Conservation (phyloP, 2,113 vertebrate species). For the Hypanus sabinus region DNA sequence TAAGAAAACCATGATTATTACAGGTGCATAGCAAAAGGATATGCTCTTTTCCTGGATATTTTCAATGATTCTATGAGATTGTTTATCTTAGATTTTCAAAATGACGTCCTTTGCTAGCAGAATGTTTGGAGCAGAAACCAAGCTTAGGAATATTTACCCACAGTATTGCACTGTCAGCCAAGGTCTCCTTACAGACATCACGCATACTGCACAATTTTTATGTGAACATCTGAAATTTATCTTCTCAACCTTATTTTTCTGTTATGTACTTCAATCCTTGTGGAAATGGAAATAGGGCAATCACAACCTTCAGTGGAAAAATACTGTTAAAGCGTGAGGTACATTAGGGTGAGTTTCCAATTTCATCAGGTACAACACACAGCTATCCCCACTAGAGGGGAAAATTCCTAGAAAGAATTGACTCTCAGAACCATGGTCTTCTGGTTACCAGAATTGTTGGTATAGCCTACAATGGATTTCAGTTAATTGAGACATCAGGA, state of each 20-base stretch:
- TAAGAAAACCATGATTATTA: neutral
- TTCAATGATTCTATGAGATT: neutral
- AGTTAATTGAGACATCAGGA: too few relatives aligned
- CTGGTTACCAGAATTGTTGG: neutral
- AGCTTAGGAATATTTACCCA: neutral
- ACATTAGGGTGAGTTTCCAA: neutral
- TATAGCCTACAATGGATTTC: neutral
- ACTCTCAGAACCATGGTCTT: neutral
- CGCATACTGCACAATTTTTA: neutral
- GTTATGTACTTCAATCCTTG: neutral
- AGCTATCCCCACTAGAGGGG: neutral
- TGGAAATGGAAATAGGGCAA: neutral
- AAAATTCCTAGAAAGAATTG: neutral
- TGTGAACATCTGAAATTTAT: conserved; percentile 29
- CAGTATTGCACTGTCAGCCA: neutral
- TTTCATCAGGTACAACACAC: neutral
- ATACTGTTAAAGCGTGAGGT: too few relatives aligned
- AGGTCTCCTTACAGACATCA: neutral
- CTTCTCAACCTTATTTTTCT: neutral
- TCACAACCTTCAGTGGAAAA: neutral
- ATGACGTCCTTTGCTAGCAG: neutral
- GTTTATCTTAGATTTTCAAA: conserved; percentile 16
- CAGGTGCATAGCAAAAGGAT: neutral
- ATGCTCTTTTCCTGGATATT: neutral
- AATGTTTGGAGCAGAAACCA: neutral